phyloP scores from a whole-genome alignment of 1,140 invertebrate species.

The Drosophila persimilis region DNA sequence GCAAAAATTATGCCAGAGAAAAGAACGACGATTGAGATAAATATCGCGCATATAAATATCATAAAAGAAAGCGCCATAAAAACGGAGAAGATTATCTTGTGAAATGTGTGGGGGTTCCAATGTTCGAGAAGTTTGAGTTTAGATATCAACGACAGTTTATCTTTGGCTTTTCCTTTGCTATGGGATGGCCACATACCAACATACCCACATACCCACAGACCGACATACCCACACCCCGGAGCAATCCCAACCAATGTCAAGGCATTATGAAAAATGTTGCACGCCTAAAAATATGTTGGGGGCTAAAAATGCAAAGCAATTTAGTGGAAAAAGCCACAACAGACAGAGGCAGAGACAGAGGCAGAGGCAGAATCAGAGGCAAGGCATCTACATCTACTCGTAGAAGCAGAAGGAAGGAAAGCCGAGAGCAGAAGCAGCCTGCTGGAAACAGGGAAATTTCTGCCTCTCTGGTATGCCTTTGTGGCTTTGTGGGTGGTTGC shows the following conservation, averaged over 20 bases:
- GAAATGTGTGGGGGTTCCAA: constrained; percentile 6
- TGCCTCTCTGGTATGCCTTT: constrained; percentile 39
- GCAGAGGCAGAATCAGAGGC: constrained; percentile 5
- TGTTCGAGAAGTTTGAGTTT: constrained; percentile 25
- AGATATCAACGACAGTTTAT: constrained; percentile 67
- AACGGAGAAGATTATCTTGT: constrained; percentile 22
- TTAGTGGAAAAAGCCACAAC: constrained; percentile 58
- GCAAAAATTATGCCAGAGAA: constrained; percentile 46
- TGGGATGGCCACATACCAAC: too few relatives aligned
- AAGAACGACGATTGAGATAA: constrained; percentile 56
- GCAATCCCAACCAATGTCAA: constrained; percentile 29
- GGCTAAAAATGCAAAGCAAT: constrained; percentile 59
- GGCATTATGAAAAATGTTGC: constrained; percentile 70
- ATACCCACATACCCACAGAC: too few relatives aligned
- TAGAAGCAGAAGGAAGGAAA: background rate
- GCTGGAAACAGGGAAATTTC: constrained; percentile 33
- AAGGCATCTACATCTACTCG: too few relatives aligned
- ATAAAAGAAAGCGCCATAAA: constrained; percentile 64
- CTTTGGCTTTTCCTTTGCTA: constrained; percentile 26
- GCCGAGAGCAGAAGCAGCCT: constrained; percentile 14
- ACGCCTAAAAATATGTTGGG: constrained; percentile 66
- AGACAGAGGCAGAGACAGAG: background rate
- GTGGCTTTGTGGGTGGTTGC: constrained; percentile 41
- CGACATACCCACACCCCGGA: too few relatives aligned
- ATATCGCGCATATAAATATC: constrained; percentile 69